phyloP scores from a whole-genome alignment of 2,797 vertebrate species.

The Sebastes aleutianus region DNA sequence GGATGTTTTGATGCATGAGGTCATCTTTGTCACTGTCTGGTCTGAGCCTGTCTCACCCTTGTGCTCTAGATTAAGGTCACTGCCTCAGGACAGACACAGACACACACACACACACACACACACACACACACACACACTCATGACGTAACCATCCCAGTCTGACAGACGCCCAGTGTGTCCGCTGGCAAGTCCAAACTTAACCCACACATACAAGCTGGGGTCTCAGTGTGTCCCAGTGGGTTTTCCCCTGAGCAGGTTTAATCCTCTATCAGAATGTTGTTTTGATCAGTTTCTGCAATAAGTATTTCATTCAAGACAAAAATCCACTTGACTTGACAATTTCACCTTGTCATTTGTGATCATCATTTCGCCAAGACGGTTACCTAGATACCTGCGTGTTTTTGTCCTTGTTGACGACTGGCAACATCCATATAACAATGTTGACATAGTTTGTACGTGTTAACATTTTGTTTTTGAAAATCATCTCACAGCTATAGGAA shows the following conservation, averaged over 20 bases:
- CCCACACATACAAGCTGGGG: slow-evolving; percentile 21
- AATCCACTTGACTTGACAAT: background rate
- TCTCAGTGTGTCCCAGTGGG: background rate
- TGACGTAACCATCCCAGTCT: slow-evolving; percentile 51
- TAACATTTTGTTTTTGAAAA: no score
- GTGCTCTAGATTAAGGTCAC: slow-evolving; percentile 67
- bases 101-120: slow-evolving; percentile 4
- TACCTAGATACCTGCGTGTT: background rate
- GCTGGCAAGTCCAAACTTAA: slow-evolving; percentile 38
- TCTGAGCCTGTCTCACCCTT: slow-evolving; percentile 57
- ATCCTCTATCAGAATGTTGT: background rate
- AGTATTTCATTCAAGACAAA: background rate
- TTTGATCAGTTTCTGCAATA: background rate
- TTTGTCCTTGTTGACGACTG: background rate
- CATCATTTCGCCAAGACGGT: background rate
- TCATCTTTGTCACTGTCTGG: slow-evolving; percentile 59
- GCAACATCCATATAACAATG: background rate
- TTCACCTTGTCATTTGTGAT: background rate
- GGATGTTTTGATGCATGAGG: slow-evolving; percentile 45
- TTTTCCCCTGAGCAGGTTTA: background rate
- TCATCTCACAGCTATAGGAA: no score
- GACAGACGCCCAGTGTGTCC: slow-evolving; percentile 20
- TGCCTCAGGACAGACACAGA: slow-evolving; percentile 47
- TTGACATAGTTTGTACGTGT: no score
- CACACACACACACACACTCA: slow-evolving; percentile 7